These are phyloP conservation scores for Phenganax marumi DNA, from an alignment of 92 coral and sea anemone species.

Conservation along the genomic window DNA sequence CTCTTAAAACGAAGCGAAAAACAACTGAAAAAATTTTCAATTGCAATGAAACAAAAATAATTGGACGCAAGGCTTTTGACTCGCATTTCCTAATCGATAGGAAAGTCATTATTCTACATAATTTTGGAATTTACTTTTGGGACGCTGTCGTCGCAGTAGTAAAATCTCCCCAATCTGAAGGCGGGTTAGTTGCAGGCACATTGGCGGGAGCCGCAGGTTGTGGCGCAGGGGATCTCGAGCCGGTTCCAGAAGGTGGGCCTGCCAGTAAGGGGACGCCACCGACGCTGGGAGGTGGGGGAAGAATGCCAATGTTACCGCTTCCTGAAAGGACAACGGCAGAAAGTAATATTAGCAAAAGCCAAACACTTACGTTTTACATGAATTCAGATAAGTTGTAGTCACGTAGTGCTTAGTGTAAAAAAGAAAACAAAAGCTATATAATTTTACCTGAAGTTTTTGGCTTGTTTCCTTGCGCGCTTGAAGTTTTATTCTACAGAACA, in stretches of 20 bases:
- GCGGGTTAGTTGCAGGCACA: conserved; percentile 41
- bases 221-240: conserved; percentile 50
- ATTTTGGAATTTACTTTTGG: conserved; percentile 12
- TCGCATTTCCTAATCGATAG: neutral
- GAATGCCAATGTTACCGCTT: conserved; percentile 69
- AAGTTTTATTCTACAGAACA: conserved; percentile 23
- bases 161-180: conserved; percentile 91
- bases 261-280: conserved; percentile 68
- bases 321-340: conserved; percentile 24
- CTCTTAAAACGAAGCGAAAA: no score
- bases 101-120: neutral
- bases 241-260: conserved; percentile 72
- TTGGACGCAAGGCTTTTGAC: neutral
- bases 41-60: no score
- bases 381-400: no score
- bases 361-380: no score
- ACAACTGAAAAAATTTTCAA: no score
- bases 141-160: conserved; percentile 66
- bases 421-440: neutral
- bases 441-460: conserved; percentile 16
- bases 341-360: no score
- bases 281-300: conserved; percentile 87
- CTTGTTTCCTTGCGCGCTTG: conserved; percentile 22
- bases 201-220: conserved; percentile 59
- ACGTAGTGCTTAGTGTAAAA: no score